Base-by-base conservation (phyloP, 2,113 vertebrate species). In the Ciconia maguari region DNA sequence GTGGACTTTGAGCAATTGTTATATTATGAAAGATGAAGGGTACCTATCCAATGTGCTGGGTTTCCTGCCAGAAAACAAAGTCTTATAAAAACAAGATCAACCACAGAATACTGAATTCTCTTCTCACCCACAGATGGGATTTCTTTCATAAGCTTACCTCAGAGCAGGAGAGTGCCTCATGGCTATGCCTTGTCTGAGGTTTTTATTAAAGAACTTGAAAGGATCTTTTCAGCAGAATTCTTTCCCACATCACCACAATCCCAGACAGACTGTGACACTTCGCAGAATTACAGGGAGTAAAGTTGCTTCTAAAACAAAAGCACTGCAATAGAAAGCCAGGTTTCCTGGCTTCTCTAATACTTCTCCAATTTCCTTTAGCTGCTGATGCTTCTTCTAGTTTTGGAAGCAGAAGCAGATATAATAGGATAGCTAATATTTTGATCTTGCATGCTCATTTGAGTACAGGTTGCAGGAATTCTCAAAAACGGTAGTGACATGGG, bases 131-230 rank as follows among this genome's bases (percentile, higher is more conserved):
- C 91, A 95, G 57, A 92, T 44, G 74, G 57, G 86, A 87, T 69
- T 95, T 76, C 93, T 94, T 92, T 87, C 72, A 82, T 57, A 96
- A 92, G 54, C 74, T 91, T 92, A 95, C 93, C 94, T 95, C 93
- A 89, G 96, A 96, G 81, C 57, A 89, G 91, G 34, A 93, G 52
- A 89, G 81, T 42, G 77, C 88, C 88, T 87, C 89, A 93, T 38
- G 86, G 83, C 90, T 60, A 55, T 72, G 80, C 83, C 74, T 82
- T n/a, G 66, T 79, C 87, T 91, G 84, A 71, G 77, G 70, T 82
- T 96, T 96, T 92, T 46, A 96, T 46, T 95, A 69, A 84, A 87
- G 44, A 95, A 62, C 77, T 89, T 92, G 86, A 96, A 87, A 95
- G 69, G n/a, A 76, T 38, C 78, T 94, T 94, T 94, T 91, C 81